phyloP scores from a whole-genome alignment of 2,113 vertebrate genomes.

The Tragelaphus imberbis region DNA sequence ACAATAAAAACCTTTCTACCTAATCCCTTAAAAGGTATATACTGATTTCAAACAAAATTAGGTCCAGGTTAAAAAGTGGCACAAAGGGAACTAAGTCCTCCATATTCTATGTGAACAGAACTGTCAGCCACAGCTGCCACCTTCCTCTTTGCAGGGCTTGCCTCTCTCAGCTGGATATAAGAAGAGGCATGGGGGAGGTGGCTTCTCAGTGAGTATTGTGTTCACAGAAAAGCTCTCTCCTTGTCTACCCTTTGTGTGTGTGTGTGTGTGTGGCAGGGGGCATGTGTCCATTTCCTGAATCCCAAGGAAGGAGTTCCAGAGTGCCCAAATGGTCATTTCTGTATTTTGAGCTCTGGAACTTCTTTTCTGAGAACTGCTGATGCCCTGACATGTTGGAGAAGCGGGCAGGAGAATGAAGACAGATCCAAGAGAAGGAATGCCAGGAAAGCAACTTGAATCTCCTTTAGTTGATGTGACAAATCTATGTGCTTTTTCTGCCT shows the following conservation, averaged over 20 bases:
- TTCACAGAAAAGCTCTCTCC: not conserved
- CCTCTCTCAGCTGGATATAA: not conserved
- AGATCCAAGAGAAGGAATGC: not conserved
- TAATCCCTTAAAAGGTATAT: not conserved
- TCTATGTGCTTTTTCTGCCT: not conserved
- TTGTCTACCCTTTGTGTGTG: not conserved
- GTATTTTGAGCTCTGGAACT: not conserved
- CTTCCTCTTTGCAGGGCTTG: not conserved
- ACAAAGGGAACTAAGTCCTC: not conserved
- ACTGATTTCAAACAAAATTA: constrained; percentile 24
- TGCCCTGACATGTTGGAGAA: not conserved
- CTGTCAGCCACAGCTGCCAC: not conserved
- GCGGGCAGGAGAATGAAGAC: not conserved
- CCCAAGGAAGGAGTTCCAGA: not conserved
- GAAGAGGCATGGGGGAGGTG: not conserved
- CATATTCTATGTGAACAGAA: not conserved
- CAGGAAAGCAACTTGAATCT: not conserved
- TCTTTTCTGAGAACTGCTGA: not conserved
- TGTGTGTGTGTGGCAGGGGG: no score
- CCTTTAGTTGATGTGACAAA: not conserved
- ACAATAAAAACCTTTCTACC: not conserved
- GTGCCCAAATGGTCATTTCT: not conserved
- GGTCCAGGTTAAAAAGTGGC: not conserved
- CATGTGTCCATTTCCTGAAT: not conserved
- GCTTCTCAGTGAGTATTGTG: not conserved